Conservation (phyloP, 2,888 invertebrate species). For the Diarsia dahlii region DNA sequence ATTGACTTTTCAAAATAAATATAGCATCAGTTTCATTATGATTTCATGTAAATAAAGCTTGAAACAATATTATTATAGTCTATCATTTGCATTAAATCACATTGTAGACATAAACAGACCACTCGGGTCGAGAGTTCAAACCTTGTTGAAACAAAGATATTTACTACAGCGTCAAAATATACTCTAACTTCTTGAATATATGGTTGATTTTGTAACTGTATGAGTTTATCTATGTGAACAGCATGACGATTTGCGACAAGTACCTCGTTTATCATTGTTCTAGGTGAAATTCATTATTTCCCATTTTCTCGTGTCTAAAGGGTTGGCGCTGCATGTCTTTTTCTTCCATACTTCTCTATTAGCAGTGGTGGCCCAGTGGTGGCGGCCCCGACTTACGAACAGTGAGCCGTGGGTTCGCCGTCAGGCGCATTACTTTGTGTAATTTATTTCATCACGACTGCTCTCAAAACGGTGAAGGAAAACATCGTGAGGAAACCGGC, state of each 20-base stretch:
- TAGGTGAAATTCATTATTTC: not conserved
- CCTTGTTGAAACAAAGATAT: conserved; percentile 32
- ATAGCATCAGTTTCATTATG: not conserved
- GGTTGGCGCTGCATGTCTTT: no score
- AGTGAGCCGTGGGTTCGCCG: no score
- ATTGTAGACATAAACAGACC: conserved; percentile 16
- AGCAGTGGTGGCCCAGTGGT: no score
- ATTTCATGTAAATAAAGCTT: conserved; percentile 2
- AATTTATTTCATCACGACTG: no score
- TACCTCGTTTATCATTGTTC: not conserved
- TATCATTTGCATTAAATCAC: conserved; percentile 7
- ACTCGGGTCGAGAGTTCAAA: conserved; percentile 45
- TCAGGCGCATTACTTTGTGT: no score
- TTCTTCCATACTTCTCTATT: no score
- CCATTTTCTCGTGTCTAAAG: not conserved
- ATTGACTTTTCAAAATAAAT: not conserved
- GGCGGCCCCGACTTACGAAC: no score
- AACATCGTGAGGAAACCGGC: no score
- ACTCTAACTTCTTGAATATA: not conserved
- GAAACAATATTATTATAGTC: not conserved
- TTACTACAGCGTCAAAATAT: not conserved
- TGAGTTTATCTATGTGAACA: conserved; percentile 20
- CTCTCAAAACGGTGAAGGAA: no score
- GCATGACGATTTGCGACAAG: not conserved
- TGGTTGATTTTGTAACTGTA: not conserved